Evolutionary conservation across 2,797 vertebrate genomes (phyloP), one percentile per base, ranked within the genome.

Genomic region (Podargus strigoides): DNA sequence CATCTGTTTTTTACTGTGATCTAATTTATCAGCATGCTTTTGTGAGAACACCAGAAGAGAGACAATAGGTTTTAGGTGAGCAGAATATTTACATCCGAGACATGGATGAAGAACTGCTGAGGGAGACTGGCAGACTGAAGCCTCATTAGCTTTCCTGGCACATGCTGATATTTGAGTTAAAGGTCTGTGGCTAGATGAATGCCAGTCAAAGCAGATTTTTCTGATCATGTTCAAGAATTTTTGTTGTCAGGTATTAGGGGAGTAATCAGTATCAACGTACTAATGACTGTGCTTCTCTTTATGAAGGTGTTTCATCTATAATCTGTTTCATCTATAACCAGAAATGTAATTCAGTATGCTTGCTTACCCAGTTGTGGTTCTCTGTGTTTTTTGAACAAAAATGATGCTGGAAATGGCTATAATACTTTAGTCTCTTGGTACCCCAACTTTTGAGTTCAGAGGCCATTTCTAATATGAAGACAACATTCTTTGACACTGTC

Each of bases 401-500:
- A 24, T 20, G 0, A 6, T 72, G 24, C 19, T 2, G 4, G 3
- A 37, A 77, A n/a, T 56, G 23, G n/a, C n/a, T 47, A 3, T n/a
- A 27, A 17, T 53, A 32, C 3, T 53, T 3, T n/a, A 34, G 28
- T 44, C 23, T 70, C 24, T 56, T 56, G 14, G 10, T 62, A 50
- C 24, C 2, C 0, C 58, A 41, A 50, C 34, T 94, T 82, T 55
- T 84, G 19, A n/a, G 32, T 67, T 85, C 56, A 62, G 44, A 67
- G 14, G 9, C 39, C 6, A 8, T 62, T 92, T 59, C 42, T 87
- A 64, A 83, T 73, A 27, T 27, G 44, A 68, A 92, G 46, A 11
- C 69, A 64, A 39, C 21, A n/a, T 91, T 87, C 27, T 93, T 70
- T 85, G 67, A 53, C 23, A 46, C 24, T 42, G 21, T 78, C 56